These are phyloP conservation scores for Eospalax fontanierii DNA, from an alignment of 2,797 vertebrate genomes.

Conservation along the genomic window DNA sequence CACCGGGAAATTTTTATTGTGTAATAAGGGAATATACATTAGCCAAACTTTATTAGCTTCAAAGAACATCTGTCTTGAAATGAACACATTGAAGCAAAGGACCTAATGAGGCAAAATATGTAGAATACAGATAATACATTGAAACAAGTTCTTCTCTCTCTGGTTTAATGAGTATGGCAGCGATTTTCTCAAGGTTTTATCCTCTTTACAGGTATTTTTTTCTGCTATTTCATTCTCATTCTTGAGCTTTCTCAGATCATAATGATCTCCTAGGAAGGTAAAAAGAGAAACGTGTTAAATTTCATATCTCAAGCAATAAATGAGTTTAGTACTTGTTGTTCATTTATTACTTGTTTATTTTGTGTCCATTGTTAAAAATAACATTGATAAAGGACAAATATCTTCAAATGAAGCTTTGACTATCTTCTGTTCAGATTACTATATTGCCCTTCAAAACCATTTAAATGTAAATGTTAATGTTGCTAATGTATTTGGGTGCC, in stretches of 20 bases:
- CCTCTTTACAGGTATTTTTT: constrained; percentile 46
- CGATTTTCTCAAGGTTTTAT: constrained; percentile 68
- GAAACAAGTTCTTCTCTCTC: not conserved
- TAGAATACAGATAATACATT: constrained; percentile 20
- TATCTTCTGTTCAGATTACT: constrained; percentile 54
- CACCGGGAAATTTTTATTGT: constrained; percentile 25
- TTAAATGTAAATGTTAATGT: constrained; percentile 50
- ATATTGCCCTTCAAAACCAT: constrained; percentile 15
- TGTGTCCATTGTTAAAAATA: constrained; percentile 59
- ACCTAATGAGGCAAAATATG: constrained; percentile 59
- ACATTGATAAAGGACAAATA: not conserved
- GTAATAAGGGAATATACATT: constrained; percentile 46
- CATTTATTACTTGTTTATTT: constrained; percentile 59
- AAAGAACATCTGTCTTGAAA: constrained; percentile 60
- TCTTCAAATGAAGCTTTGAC: constrained; percentile 53
- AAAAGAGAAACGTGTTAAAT: constrained; percentile 7
- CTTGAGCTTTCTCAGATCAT: constrained; percentile 40
- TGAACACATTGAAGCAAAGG: constrained; percentile 40
- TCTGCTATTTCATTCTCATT: constrained; percentile 56
- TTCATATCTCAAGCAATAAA: constrained; percentile 59
- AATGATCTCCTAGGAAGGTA: not conserved
- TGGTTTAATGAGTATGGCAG: constrained; percentile 18
- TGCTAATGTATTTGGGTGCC: constrained; percentile 59
- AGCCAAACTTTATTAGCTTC: constrained; percentile 63
- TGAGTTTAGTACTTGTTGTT: constrained; percentile 44